These are phyloP conservation scores for Drosophila austrosaltans DNA, from an alignment of 2,888 invertebrate genomes.

Conservation along the genomic window DNA sequence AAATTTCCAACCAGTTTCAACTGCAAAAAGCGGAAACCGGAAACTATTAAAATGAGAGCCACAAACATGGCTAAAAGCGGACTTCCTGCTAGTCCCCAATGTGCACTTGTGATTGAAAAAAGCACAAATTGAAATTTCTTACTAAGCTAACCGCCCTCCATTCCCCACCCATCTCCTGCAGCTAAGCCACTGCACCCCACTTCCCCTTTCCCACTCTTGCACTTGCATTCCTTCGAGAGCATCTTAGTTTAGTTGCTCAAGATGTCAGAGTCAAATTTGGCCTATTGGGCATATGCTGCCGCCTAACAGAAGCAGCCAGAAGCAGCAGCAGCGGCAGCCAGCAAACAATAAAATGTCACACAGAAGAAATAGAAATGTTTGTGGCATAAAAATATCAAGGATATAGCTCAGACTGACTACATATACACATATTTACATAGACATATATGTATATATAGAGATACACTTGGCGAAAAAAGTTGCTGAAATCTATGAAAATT, in stretches of 20 bases:
- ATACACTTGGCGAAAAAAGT: conserved; percentile 43
- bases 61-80: conserved; percentile 49
- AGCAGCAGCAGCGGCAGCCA: conserved; percentile 38
- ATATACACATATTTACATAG: conserved; percentile 22
- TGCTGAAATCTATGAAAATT: neutral
- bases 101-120: conserved; percentile 76
- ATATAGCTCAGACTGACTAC: conserved; percentile 46
- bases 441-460: neutral
- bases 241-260: conserved; percentile 48
- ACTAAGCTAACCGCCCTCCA: neutral
- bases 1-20: conserved; percentile 68
- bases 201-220: neutral
- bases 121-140: conserved; percentile 75
- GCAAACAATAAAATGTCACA: conserved; percentile 77
- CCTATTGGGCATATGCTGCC: conserved; percentile 67
- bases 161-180: neutral
- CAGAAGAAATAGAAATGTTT: conserved; percentile 57
- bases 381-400: conserved; percentile 78
- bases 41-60: conserved; percentile 80
- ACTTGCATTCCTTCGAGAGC: conserved; percentile 17
- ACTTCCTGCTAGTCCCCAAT: conserved; percentile 38
- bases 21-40: conserved; percentile 74
- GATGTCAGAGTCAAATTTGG: conserved; percentile 70
- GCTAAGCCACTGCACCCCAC: neutral
- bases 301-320: conserved; percentile 20